phyloP scores from a whole-genome alignment of 1,140 invertebrate genomes.

The Drosophila pectinifera region DNA sequence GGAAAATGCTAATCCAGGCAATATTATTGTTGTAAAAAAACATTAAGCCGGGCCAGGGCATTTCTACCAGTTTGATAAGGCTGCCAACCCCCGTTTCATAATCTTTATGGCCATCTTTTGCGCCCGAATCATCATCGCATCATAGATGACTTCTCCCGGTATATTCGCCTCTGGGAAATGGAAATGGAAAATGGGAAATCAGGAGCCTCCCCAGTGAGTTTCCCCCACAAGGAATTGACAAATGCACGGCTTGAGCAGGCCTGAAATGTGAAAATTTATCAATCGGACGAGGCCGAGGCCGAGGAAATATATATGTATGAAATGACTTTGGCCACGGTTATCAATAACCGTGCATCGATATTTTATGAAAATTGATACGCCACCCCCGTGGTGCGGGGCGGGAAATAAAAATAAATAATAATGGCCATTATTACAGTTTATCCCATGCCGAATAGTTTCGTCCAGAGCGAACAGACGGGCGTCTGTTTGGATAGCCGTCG shows the following conservation, averaged over 20 bases:
- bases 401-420: slow-evolving; percentile 81
- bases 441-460: slow-evolving; percentile 72
- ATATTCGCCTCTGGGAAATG: slow-evolving; percentile 7
- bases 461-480: background rate
- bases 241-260: slow-evolving; percentile 42
- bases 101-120: slow-evolving; percentile 37
- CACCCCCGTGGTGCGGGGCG: slow-evolving; percentile 34
- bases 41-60: background rate
- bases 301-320: slow-evolving; percentile 51
- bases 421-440: slow-evolving; percentile 80
- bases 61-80: background rate
- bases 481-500: slow-evolving; percentile 29
- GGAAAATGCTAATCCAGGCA: slow-evolving; percentile 9
- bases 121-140: slow-evolving; percentile 13
- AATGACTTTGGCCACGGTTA: slow-evolving; percentile 80
- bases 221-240: slow-evolving; percentile 18
- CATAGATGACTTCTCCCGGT: slow-evolving; percentile 30
- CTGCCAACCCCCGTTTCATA: background rate
- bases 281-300: slow-evolving; percentile 38
- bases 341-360: slow-evolving; percentile 80
- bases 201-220: slow-evolving; percentile 2
- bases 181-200: slow-evolving; percentile 15
- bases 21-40: background rate
- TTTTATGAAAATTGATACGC: slow-evolving; percentile 82
- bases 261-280: slow-evolving; percentile 70